These are phyloP conservation scores for Scaptodrosophila latifasciaeformis DNA, from an alignment of 2,888 invertebrate species.

Conservation along the genomic window DNA sequence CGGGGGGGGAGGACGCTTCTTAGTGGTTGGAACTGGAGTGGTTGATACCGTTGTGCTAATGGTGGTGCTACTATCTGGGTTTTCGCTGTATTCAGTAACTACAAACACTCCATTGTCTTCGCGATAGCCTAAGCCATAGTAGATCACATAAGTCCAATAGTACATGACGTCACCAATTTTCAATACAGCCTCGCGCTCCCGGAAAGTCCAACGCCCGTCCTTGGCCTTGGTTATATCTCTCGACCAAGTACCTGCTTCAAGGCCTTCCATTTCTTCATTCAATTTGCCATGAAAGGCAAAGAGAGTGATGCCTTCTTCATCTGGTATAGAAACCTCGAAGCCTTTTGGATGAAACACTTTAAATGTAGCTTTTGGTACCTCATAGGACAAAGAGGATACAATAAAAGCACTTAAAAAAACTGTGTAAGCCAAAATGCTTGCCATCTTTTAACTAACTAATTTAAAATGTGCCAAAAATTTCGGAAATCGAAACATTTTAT, in stretches of 20 bases:
- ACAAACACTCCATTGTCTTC: constrained; percentile 73
- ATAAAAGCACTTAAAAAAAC: too few species aligned
- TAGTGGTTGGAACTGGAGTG: too few species aligned
- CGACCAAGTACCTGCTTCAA: constrained; percentile 82
- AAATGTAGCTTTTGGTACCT: constrained; percentile 75
- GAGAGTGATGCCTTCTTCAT: constrained; percentile 81
- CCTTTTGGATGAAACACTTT: constrained; percentile 77
- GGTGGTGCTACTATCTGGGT: too few species aligned
- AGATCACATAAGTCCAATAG: constrained; percentile 85
- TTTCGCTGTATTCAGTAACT: constrained; percentile 25
- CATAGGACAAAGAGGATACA: constrained; percentile 60
- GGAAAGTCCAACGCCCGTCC: constrained; percentile 81
- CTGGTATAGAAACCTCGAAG: constrained; percentile 77
- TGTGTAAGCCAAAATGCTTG: too few species aligned
- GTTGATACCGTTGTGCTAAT: too few species aligned
- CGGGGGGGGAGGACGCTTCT: too few species aligned
- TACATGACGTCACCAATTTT: constrained; percentile 82
- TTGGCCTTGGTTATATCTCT: constrained; percentile 80
- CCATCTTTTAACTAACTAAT: too few species aligned
- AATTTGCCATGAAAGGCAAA: constrained; percentile 86
- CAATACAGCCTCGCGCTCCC: constrained; percentile 78
- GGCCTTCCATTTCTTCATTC: constrained; percentile 82
- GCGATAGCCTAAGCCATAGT: constrained; percentile 82
- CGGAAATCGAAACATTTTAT: too few species aligned
- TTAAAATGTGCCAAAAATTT: too few species aligned